Evolutionary conservation across 2,113 vertebrate species (phyloP), one percentile per base, ranked within the genome.

Genomic region (Silurus meridionalis): DNA sequence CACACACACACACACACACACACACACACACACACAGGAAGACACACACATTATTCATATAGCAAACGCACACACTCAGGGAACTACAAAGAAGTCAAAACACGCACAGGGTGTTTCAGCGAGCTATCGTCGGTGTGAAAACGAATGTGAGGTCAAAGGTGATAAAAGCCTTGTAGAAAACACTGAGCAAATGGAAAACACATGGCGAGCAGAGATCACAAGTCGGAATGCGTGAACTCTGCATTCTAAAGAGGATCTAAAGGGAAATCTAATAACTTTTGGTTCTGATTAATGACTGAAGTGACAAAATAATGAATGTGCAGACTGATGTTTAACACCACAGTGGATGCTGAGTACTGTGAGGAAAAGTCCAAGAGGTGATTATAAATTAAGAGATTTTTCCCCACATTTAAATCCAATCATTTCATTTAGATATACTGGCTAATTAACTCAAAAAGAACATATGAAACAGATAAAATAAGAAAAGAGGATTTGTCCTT

Each of bases 171-270:
- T 23, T 46, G n/a, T 25, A 46, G 60, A 50, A 81, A 82, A 85
- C 50, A 61, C 78, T 8, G 50, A 74, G 64, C 1, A 17, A 82
- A 86, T 86, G 17, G n/a, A 74, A 86, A 86, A 86, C 85, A 82
- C 58, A 75, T 86, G 67, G 48, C 50, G n/a, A 69, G 55, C 48
- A 81, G 53, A 61, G 67, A 80, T 53, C 64, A 67, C 84, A 60
- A n/a, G 66, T 48, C 58, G 57, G 46, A 86, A 74, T 46, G 67
- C n/a, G 74, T 53, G 57, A 82, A 71, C 52, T 37, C 14, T 25
- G 15, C 55, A 37, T 37, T 37, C 37, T 37, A 78, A n/a, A 0
- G n/a, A 72, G 13, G 50, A 74, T n/a, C 25, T 57, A 61, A 67
- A 67, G 6, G 17, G 25, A 75, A 58, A 37, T 53, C 53, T 48